A percentile compares a stretch with the other conserved stretches of the same genome.
Conservation (phyloP, 2,797 vertebrate genomes). For the Phataginus tetradactyla region DNA sequence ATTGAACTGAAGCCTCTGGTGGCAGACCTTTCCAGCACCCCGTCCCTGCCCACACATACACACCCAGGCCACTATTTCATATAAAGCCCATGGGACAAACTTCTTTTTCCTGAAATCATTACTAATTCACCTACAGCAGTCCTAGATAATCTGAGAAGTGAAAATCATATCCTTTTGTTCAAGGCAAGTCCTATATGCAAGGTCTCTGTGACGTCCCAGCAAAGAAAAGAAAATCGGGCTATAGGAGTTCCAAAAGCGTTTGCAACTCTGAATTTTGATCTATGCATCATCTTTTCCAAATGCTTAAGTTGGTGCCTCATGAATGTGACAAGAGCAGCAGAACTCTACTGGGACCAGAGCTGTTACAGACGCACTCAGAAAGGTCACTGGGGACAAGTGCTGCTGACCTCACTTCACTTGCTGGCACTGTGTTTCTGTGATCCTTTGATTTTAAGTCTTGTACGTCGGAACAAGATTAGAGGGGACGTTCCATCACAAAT, state of each 20-base stretch:
- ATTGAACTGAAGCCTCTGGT: conserved; percentile 17
- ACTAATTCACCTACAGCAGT: neutral
- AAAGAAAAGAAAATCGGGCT: neutral
- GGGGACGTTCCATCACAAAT: neutral
- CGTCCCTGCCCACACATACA: too few relatives aligned
- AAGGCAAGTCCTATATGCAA: neutral
- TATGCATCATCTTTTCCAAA: neutral
- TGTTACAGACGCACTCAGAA: neutral
- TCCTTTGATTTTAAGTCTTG: neutral
- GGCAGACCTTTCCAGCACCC: neutral
- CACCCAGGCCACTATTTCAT: neutral
- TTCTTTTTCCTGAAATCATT: neutral
- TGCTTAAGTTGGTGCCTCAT: neutral
- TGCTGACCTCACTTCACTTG: too few relatives aligned
- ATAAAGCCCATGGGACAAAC: neutral
- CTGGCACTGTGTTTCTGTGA: neutral
- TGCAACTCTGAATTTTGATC: neutral
- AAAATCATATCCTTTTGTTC: neutral
- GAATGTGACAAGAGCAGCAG: neutral
- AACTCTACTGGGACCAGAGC: neutral
- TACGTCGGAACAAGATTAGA: neutral
- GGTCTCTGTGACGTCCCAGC: neutral
- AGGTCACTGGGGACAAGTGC: too few relatives aligned
- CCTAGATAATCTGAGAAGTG: neutral
- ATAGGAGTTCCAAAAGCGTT: neutral